phyloP scores from a whole-genome alignment of 2,797 vertebrate species.

The Hyperoplus lanceolatus region DNA sequence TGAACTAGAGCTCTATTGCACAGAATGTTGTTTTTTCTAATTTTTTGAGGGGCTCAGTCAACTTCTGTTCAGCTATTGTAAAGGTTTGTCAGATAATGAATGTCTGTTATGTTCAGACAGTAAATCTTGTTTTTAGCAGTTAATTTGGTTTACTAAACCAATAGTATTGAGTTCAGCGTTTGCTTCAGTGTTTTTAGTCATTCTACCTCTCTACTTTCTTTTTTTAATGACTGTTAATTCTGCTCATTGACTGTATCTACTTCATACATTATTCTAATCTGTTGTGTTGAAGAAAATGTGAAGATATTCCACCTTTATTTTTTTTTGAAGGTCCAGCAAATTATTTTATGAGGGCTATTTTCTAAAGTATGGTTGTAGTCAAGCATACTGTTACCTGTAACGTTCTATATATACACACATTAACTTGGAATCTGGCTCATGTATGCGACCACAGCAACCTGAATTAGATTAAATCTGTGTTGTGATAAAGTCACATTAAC shows the following conservation, averaged over 20 bases:
- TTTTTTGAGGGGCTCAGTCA: neutral
- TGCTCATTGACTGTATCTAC: too few species aligned
- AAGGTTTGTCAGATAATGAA: neutral
- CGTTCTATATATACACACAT: too few species aligned
- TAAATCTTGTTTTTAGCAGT: slow-evolving; percentile 13
- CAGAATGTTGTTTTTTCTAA: slow-evolving; percentile 2
- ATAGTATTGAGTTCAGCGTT: neutral
- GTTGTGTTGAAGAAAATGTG: neutral
- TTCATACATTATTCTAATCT: too few species aligned
- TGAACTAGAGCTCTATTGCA: slow-evolving; percentile 5
- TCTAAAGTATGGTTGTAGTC: slow-evolving; percentile 12
- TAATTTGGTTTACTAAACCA: neutral
- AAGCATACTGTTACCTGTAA: slow-evolving; percentile 7
- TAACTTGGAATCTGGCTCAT: neutral
- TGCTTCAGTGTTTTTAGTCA: slow-evolving; percentile 19
- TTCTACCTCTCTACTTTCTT: slow-evolving; percentile 60
- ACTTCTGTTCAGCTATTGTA: neutral
- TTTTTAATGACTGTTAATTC: slow-evolving; percentile 18
- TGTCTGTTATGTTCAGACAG: neutral
- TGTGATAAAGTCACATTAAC: neutral
- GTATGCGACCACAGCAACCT: neutral
- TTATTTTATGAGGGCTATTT: slow-evolving; percentile 24
- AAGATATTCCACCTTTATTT: slow-evolving; percentile 1
- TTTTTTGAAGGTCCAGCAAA: slow-evolving; percentile 14
- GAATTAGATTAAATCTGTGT: neutral